Conservation (phyloP, 2,888 invertebrate genomes). For the Athalia cordata region DNA sequence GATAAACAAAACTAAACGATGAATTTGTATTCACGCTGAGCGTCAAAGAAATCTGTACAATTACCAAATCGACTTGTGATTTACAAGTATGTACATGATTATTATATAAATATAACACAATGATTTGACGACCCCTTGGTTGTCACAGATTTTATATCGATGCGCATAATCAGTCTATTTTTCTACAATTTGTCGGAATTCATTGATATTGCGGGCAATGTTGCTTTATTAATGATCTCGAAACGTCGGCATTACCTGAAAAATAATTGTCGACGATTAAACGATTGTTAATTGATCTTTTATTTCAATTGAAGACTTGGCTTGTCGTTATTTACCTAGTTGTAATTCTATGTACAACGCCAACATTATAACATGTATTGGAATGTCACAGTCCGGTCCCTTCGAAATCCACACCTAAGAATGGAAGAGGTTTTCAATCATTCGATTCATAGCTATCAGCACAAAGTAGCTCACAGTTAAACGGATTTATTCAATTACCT, state of each 20-base stretch:
- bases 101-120: slow-evolving; percentile 32
- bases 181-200: slow-evolving; percentile 36
- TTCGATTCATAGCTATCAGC: not conserved
- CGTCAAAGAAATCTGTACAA: not conserved
- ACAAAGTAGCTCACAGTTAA: not conserved
- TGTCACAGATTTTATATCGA: not conserved
- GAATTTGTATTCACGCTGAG: not conserved
- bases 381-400: slow-evolving; percentile 75
- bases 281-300: slow-evolving; percentile 7
- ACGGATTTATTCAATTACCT: slow-evolving; percentile 56
- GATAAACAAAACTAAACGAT: not conserved
- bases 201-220: slow-evolving; percentile 75
- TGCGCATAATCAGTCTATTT: slow-evolving; percentile 24
- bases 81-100: slow-evolving; percentile 30
- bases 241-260: slow-evolving; percentile 77
- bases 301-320: not conserved
- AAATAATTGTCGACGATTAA: slow-evolving; percentile 45
- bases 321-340: slow-evolving; percentile 73
- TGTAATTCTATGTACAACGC: slow-evolving; percentile 81
- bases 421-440: slow-evolving; percentile 24
- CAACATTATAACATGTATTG: slow-evolving; percentile 80
- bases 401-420: slow-evolving; percentile 76
- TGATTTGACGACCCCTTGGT: not conserved
- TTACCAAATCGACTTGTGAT: slow-evolving; percentile 2
- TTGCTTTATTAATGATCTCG: slow-evolving; percentile 79